Percentiles rank a stretch among this genome's conserved stretches.
phyloP scores from a whole-genome alignment of 2,888 invertebrate genomes.

The Lomographa bimaculata region DNA sequence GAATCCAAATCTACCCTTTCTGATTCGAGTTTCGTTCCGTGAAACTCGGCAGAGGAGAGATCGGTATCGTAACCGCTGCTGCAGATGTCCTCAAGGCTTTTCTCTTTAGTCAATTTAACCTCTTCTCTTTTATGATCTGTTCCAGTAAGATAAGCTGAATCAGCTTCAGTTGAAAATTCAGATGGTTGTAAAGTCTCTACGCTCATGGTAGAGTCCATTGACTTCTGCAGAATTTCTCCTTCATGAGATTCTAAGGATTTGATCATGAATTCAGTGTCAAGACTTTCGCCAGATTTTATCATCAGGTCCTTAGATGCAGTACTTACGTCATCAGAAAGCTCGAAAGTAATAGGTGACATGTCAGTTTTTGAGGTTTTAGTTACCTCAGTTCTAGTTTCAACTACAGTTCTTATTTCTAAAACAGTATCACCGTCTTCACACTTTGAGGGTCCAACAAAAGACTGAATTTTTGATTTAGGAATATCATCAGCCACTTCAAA shows the following conservation, averaged over 20 bases:
- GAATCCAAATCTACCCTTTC: constrained; percentile 78
- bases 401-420: constrained; percentile 52
- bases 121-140: constrained; percentile 74
- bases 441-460: constrained; percentile 48
- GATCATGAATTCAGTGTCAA: constrained; percentile 78
- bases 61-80: constrained; percentile 88
- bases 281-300: constrained; percentile 79
- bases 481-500: constrained; percentile 64
- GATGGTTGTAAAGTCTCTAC: constrained; percentile 79
- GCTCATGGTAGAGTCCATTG: constrained; percentile 79
- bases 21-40: constrained; percentile 78
- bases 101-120: constrained; percentile 73
- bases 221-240: constrained; percentile 77
- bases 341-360: constrained; percentile 67
- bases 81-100: constrained; percentile 86
- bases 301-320: constrained; percentile 74
- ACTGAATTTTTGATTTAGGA: constrained; percentile 45
- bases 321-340: constrained; percentile 70
- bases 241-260: constrained; percentile 80
- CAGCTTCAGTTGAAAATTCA: constrained; percentile 78
- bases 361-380: constrained; percentile 62
- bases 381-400: constrained; percentile 53
- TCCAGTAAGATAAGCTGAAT: constrained; percentile 76
- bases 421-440: constrained; percentile 53
- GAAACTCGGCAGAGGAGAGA: constrained; percentile 85